Base-by-base conservation (phyloP, 2,888 invertebrate species). In the Corbicula japonica region DNA sequence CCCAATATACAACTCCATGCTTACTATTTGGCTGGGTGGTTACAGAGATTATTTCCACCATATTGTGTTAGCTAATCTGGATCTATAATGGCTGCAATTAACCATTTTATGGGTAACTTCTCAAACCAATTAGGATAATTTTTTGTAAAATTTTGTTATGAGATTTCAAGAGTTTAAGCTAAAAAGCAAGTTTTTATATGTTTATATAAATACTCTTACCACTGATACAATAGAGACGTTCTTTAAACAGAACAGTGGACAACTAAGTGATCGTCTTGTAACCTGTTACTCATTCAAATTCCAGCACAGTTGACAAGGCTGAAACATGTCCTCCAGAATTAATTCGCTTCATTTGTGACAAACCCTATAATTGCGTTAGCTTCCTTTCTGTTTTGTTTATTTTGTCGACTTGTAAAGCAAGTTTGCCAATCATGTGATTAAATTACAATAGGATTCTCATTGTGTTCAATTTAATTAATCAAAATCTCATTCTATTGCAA, bases 391-490 rank as follows among this genome's bases (percentile, higher is more conserved):
- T 38, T 26, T 26, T 69, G 58, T 69, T 69, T 69, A 69, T 69
- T 44, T 69, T 32, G 38, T 26, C 6, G 50, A 50, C 35, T 34
- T 34, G 23, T 23, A 3, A 58, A 46, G 21, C 30, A 12, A 44
- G 41, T 30, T 34, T 69, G 69, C 46, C 69, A 69, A 69, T 69
- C 69, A 70, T 63, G 52, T 76, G 76, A 70, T 76, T 69, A 63
- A 70, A 76, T 76, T 63, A 76, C 69, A 76, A 69, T 62, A 56
- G 15, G 35, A 41, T 50, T 46, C 69, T 63, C 46, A 70, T 61
- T 61, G 21, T 46, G 21, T 63, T 34, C 28, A 63, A 69, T 76
- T 69, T 70, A 62, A 68, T 68, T 75, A 75, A 75, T 68, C 52
- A 62, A 76, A 56, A 35, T 38, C 69, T 70, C 69, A 63, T 76